Evolutionary conservation across 2,888 invertebrate species (phyloP).

Genomic region (Magallana nippona): DNA sequence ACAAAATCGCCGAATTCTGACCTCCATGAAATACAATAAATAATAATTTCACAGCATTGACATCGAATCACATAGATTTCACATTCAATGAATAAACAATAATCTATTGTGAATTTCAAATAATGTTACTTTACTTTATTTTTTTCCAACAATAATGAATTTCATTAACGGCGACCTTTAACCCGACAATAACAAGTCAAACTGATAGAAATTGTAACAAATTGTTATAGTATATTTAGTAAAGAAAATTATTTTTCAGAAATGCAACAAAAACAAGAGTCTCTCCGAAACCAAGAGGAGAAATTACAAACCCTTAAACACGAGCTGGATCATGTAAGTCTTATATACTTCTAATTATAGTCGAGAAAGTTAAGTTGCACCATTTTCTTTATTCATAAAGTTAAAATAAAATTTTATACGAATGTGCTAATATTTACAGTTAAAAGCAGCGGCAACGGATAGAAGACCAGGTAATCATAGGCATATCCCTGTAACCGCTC

Average conservation of each 20-base stretch:
- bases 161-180: not conserved
- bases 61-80: no score
- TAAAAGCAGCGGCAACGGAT: not conserved
- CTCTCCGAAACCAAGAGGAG: constrained; percentile 41
- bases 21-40: no score
- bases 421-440: not conserved
- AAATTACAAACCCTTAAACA: constrained; percentile 39
- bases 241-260: constrained; percentile 15
- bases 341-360: not conserved
- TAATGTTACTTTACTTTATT: no score
- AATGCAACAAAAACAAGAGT: constrained; percentile 31
- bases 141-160: no score
- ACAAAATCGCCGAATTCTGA: no score
- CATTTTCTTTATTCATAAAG: no score
- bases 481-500: not conserved
- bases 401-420: not conserved
- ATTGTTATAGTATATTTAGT: not conserved
- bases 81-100: no score
- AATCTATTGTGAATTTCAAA: no score
- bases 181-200: not conserved
- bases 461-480: constrained; percentile 8
- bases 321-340: constrained; percentile 45
- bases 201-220: not conserved
- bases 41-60: no score
- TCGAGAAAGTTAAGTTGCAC: no score